These are phyloP conservation scores for Carlito syrichta DNA, from an alignment of 2,113 vertebrate species.

Conservation along the genomic window DNA sequence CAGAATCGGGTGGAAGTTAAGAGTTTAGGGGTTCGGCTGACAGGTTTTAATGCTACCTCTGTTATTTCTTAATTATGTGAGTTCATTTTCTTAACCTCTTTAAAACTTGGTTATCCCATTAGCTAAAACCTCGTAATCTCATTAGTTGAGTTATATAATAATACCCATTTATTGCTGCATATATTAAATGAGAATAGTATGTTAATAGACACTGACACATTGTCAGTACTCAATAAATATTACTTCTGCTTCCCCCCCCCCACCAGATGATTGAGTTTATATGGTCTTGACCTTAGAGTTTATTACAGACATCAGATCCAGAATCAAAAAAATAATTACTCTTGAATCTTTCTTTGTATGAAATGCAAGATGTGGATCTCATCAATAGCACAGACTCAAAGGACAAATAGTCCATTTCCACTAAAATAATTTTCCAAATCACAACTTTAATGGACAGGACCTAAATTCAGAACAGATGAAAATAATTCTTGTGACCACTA, in stretches of 20 bases:
- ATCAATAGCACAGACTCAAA: not conserved
- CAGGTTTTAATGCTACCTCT: not conserved
- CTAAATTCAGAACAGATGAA: conserved; percentile 31
- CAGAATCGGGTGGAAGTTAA: not conserved
- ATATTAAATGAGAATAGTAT: not conserved
- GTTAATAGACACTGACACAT: not conserved
- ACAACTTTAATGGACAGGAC: not conserved
- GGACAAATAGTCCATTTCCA: not conserved
- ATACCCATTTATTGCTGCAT: not conserved
- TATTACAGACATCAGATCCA: not conserved
- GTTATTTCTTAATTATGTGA: not conserved
- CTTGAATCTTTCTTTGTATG: not conserved
- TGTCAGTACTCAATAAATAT: not conserved
- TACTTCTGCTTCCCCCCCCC: not conserved
- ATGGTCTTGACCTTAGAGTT: not conserved
- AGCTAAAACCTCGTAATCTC: too few species aligned
- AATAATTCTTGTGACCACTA: not conserved
- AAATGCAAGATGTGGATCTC: conserved; percentile 8
- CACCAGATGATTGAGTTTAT: not conserved
- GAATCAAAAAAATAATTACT: not conserved
- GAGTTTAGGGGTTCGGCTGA: not conserved
- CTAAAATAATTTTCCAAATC: not conserved
- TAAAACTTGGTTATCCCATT: not conserved
- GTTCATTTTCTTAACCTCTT: not conserved
- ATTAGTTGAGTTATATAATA: not conserved